Conservation (phyloP, 1,140 invertebrate species). For the Helicoverpa armigera region DNA sequence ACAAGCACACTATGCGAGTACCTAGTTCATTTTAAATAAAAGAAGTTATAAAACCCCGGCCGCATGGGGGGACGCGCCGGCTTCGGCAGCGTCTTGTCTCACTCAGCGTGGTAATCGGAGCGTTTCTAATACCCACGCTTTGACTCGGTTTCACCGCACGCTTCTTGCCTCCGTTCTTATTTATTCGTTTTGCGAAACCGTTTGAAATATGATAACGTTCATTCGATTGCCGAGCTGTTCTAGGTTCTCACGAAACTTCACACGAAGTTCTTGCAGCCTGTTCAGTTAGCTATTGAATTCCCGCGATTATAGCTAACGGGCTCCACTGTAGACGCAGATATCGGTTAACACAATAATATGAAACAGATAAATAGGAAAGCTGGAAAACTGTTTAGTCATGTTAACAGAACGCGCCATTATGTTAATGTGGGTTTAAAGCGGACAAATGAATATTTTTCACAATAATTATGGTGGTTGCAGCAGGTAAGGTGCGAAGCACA, state of each 20-base stretch:
- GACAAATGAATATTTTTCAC: slow-evolving; percentile 85
- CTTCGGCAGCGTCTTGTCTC: slow-evolving; percentile 59
- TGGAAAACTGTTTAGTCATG: slow-evolving; percentile 13
- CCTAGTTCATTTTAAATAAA: not conserved
- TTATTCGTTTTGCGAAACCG: slow-evolving; percentile 86
- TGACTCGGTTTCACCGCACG: slow-evolving; percentile 85
- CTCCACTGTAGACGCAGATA: slow-evolving; percentile 57
- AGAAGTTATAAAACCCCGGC: not conserved
- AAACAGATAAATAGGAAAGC: slow-evolving; percentile 3
- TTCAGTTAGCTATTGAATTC: slow-evolving; percentile 80
- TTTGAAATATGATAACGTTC: slow-evolving; percentile 86
- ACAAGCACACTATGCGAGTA: not conserved
- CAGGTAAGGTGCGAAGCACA: slow-evolving; percentile 79
- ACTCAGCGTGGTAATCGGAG: slow-evolving; percentile 83
- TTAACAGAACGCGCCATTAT: slow-evolving; percentile 63
- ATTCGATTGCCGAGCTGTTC: slow-evolving; percentile 72
- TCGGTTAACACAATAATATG: slow-evolving; percentile 60
- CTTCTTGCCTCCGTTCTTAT: slow-evolving; percentile 84
- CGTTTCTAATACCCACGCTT: slow-evolving; percentile 86
- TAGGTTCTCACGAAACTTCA: slow-evolving; percentile 82
- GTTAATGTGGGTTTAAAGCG: slow-evolving; percentile 74
- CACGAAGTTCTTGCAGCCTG: slow-evolving; percentile 74
- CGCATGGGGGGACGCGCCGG: slow-evolving; percentile 16
- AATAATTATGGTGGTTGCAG: slow-evolving; percentile 80
- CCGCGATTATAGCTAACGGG: slow-evolving; percentile 68